Evolutionary conservation across 1,140 invertebrate genomes (phyloP).

Genomic region (Solenopsis invicta): DNA sequence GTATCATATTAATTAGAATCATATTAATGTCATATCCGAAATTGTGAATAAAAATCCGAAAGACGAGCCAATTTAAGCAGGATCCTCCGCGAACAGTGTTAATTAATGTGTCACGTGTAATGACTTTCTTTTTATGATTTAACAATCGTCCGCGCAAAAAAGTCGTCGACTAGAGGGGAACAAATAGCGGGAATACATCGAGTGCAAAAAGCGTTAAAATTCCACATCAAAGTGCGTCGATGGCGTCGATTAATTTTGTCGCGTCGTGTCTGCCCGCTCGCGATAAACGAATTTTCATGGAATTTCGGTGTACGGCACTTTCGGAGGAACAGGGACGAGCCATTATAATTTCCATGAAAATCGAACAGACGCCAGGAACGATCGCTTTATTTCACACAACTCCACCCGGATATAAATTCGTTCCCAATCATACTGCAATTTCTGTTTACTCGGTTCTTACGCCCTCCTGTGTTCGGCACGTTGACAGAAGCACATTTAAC

Average conservation of each 20-base stretch:
- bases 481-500: conserved; percentile 55
- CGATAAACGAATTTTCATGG: conserved; percentile 64
- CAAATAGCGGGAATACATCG: conserved; percentile 57
- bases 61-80: background rate
- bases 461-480: background rate
- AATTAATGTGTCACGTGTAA: conserved; percentile 42
- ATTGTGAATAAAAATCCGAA: background rate
- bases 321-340: conserved; percentile 53
- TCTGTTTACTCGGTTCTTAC: conserved; percentile 62
- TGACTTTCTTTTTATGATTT: conserved; percentile 30
- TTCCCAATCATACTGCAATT: conserved; percentile 59
- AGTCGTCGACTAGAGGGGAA: conserved; percentile 6
- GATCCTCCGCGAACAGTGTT: background rate
- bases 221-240: conserved; percentile 63
- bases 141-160: conserved; percentile 2
- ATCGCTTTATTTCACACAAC: conserved; percentile 52
- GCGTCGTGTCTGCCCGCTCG: conserved; percentile 50
- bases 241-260: conserved; percentile 64
- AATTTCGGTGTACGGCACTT: conserved; percentile 56
- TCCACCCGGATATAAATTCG: conserved; percentile 48
- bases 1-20: too few species aligned
- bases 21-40: background rate
- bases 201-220: conserved; percentile 61
- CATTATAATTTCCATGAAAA: conserved; percentile 66
- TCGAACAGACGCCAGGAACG: conserved; percentile 39